A percentile compares a stretch with the other conserved stretches of the same genome.
Conservation (phyloP, 2,797 vertebrate species). For the Phalanger gymnotis region DNA sequence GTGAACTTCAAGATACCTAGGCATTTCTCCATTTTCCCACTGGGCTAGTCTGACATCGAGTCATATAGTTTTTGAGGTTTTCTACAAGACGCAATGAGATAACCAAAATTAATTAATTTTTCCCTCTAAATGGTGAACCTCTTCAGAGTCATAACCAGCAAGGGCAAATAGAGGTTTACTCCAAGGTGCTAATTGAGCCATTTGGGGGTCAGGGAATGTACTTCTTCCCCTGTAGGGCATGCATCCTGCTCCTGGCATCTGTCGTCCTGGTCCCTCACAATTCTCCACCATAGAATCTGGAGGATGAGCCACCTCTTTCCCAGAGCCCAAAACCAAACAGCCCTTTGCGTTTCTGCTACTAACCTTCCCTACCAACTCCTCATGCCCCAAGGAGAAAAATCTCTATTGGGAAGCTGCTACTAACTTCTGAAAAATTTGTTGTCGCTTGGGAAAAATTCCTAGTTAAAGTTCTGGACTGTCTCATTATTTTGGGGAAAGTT, state of each 20-base stretch:
- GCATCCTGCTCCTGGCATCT: neutral
- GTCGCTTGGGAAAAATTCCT: neutral
- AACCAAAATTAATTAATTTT: neutral
- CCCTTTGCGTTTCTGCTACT: neutral
- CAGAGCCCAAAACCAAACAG: neutral
- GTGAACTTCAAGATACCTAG: neutral
- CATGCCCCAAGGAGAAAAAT: neutral
- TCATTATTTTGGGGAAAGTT: neutral
- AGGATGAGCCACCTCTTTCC: neutral
- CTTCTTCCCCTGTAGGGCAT: neutral
- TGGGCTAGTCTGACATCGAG: conserved; percentile 3
- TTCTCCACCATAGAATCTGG: neutral
- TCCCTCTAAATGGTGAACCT: neutral
- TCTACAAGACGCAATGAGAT: neutral
- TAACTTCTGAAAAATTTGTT: neutral
- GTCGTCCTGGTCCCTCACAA: neutral
- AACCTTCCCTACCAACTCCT: neutral
- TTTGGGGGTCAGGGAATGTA: neutral
- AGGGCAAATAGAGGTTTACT: neutral
- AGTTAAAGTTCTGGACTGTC: neutral
- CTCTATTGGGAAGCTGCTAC: neutral
- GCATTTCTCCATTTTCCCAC: neutral
- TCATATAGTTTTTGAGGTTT: neutral
- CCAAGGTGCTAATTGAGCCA: neutral
- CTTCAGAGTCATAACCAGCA: neutral